Evolutionary conservation across 2,113 vertebrate genomes (phyloP).

Genomic region (Recurvirostra avosetta): DNA sequence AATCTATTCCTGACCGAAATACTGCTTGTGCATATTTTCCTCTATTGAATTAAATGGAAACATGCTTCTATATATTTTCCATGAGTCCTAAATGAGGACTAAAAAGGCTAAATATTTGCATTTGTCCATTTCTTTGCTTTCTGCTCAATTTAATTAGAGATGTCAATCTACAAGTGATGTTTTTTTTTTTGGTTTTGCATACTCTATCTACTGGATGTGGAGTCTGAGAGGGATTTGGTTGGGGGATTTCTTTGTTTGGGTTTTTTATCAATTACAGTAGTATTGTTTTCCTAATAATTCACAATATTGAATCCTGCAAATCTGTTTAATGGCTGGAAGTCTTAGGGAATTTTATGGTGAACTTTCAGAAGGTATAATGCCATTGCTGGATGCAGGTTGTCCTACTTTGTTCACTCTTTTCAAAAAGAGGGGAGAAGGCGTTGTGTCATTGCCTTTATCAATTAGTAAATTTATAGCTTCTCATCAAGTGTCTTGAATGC

Average conservation of each 20-base stretch:
- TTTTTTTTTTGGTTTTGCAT: neutral
- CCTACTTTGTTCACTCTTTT: neutral
- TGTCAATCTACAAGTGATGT: neutral
- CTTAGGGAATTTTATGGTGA: neutral
- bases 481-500: neutral
- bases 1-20: neutral
- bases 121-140: neutral
- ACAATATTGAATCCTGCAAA: neutral
- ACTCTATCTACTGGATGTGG: neutral
- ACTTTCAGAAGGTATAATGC: neutral
- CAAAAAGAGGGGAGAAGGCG: neutral
- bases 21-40: neutral
- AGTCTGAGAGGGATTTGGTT: neutral
- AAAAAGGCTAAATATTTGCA: neutral
- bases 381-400: neutral
- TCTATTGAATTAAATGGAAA: neutral
- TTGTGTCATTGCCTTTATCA: neutral
- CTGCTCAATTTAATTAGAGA: neutral
- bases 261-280: neutral
- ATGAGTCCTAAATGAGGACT: neutral
- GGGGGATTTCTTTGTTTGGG: accelerated
- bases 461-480: neutral
- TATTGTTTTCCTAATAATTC: neutral
- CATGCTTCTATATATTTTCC: neutral
- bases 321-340: neutral